These are phyloP conservation scores for Axis porcinus DNA, from an alignment of 2,113 vertebrate species.

Conservation along the genomic window DNA sequence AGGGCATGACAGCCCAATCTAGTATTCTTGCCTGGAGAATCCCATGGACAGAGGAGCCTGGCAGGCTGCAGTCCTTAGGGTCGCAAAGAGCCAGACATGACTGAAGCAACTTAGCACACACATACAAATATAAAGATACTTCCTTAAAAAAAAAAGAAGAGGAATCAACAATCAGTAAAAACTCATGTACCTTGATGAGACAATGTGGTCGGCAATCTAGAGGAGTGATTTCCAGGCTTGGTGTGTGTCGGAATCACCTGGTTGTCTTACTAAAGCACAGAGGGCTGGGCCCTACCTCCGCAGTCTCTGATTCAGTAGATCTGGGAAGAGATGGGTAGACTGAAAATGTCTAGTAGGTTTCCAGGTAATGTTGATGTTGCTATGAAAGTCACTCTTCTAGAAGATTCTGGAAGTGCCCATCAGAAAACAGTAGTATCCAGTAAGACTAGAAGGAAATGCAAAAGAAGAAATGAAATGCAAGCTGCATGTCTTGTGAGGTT, in stretches of 20 bases:
- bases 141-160: neutral
- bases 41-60: neutral
- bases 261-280: neutral
- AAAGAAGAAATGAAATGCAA: neutral
- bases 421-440: neutral
- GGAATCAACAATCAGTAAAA: neutral
- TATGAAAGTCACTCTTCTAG: neutral
- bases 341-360: neutral
- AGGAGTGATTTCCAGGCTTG: neutral
- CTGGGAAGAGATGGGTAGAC: no score
- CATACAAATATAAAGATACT: neutral
- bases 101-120: neutral
- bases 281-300: neutral
- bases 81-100: rapidly evolving
- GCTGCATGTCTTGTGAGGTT: neutral
- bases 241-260: neutral
- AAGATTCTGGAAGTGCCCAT: neutral
- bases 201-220: neutral
- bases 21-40: neutral
- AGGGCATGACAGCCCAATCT: neutral
- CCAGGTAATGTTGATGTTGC: neutral
- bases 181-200: neutral
- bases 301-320: neutral
- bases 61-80: neutral
- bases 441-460: neutral